These are phyloP conservation scores for Carposina sasakii DNA, from an alignment of 1,140 invertebrate genomes.

Conservation along the genomic window DNA sequence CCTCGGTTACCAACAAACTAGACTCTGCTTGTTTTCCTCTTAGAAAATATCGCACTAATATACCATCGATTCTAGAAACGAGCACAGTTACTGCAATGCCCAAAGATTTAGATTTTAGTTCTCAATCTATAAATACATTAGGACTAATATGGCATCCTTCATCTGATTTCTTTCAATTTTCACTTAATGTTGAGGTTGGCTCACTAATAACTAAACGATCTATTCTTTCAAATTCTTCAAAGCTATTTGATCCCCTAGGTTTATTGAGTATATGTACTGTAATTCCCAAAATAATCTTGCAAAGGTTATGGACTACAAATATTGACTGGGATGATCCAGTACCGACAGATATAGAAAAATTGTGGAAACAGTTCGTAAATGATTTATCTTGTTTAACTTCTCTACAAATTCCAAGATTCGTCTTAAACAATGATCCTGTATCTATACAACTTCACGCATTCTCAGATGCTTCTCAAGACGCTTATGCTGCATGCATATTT, in stretches of 20 bases:
- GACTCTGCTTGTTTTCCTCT: constrained; percentile 16
- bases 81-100: background rate
- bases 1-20: constrained; percentile 12
- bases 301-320: constrained; percentile 16
- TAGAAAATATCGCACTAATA: constrained; percentile 24
- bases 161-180: constrained; percentile 11
- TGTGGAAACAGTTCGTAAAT: background rate
- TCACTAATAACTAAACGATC: constrained; percentile 12
- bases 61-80: constrained; percentile 5
- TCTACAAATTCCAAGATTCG: constrained; percentile 4
- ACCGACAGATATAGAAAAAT: background rate
- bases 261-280: constrained; percentile 8
- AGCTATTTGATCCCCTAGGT: constrained; percentile 20
- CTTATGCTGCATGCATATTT: background rate
- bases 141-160: constrained; percentile 18
- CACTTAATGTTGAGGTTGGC: background rate
- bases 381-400: background rate
- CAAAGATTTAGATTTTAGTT: background rate
- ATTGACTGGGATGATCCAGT: constrained; percentile 19
- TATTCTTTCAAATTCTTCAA: constrained; percentile 15
- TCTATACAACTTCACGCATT: constrained; percentile 1
- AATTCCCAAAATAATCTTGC: constrained; percentile 18
- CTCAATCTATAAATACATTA: constrained; percentile 11
- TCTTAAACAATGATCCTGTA: background rate
- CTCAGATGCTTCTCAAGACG: background rate